These are phyloP conservation scores for Colletes latitarsis DNA, from an alignment of 1,140 invertebrate species.

Conservation along the genomic window DNA sequence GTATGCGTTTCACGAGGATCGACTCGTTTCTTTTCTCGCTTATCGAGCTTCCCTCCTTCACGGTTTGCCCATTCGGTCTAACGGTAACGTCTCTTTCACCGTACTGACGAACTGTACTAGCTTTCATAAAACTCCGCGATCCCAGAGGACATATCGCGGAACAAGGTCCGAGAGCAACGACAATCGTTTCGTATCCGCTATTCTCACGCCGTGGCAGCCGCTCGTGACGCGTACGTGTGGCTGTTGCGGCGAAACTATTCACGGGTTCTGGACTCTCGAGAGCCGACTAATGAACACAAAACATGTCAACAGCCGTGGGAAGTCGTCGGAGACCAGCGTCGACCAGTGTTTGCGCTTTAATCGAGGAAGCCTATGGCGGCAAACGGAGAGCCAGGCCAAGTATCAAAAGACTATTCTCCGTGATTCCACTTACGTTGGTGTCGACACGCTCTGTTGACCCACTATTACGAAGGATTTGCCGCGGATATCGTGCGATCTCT, in stretches of 20 bases:
- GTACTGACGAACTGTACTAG: not conserved
- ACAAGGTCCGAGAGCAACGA: constrained; percentile 19
- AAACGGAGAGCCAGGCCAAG: constrained; percentile 33
- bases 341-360: constrained; percentile 60
- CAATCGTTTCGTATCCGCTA: constrained; percentile 47
- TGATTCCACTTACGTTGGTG: constrained; percentile 45
- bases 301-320: constrained; percentile 81
- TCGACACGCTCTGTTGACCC: constrained; percentile 14
- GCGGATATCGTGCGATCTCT: not conserved
- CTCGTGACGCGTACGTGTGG: constrained; percentile 58
- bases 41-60: not conserved
- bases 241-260: constrained; percentile 66
- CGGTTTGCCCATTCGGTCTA: not conserved
- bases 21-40: constrained; percentile 14
- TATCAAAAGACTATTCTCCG: constrained; percentile 47
- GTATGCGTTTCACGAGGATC: too few species aligned
- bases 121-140: constrained; percentile 34
- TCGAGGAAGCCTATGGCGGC: constrained; percentile 56
- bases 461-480: not conserved
- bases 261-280: constrained; percentile 65
- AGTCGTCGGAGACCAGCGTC: constrained; percentile 68
- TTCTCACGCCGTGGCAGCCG: constrained; percentile 73
- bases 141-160: constrained; percentile 17
- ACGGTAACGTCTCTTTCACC: constrained; percentile 2
- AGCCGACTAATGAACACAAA: constrained; percentile 80